Percentiles rank a stretch among this genome's conserved stretches.
phyloP scores from a whole-genome alignment of 2,797 vertebrate species.

The Aphelocoma californica region DNA sequence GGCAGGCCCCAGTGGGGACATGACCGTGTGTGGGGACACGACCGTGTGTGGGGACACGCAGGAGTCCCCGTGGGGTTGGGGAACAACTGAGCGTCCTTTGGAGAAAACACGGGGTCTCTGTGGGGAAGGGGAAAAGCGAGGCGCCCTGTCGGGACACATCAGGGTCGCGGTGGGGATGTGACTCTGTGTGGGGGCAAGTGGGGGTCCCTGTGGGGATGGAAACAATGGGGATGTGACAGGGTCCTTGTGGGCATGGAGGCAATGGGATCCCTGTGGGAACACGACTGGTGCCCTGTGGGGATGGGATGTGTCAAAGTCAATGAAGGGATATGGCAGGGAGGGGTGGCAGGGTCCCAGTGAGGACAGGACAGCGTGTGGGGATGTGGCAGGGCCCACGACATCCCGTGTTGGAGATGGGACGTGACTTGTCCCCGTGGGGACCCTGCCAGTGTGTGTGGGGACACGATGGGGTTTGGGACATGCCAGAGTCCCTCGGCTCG shows the following conservation, averaged over 20 bases:
- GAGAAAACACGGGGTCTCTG: too few relatives aligned
- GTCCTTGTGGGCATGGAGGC: neutral
- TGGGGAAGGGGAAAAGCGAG: neutral
- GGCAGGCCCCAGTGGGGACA: too few relatives aligned
- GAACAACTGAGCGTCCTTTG: neutral
- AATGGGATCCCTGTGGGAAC: neutral
- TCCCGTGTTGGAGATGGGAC: neutral
- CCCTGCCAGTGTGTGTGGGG: neutral
- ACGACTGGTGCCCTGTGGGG: neutral
- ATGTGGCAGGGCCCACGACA: neutral
- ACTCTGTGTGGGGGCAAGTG: too few relatives aligned
- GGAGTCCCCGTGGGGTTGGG: neutral
- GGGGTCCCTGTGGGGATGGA: neutral
- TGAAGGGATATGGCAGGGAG: neutral
- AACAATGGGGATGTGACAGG: neutral
- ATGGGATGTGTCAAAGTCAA: accelerated
- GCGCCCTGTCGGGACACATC: neutral
- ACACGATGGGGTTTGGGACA: accelerated
- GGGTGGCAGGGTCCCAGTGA: neutral
- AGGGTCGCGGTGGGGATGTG: neutral
- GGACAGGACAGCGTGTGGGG: accelerated
- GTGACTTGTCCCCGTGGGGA: accelerated
- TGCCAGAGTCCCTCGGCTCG: neutral
- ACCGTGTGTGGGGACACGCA: accelerated
- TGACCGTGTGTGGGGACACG: neutral